Base-by-base conservation (phyloP, 2,888 invertebrate species). In the Linnaemya tessellans region DNA sequence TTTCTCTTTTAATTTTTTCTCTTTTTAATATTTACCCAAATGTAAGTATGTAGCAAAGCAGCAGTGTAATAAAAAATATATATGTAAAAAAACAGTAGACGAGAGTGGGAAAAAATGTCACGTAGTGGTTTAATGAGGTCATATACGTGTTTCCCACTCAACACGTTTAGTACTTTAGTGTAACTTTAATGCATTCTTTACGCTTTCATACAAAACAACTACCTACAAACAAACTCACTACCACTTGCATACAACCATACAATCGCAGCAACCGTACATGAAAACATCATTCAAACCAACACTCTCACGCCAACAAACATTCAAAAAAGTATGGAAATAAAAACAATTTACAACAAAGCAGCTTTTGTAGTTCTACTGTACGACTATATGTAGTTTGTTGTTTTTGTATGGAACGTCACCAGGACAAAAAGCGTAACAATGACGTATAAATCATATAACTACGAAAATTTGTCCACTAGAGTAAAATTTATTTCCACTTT, bases 61-160 rank as follows among this genome's bases (percentile, higher is more conserved):
- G 35, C 11, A 51, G 56, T 60, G 35, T 70, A 43, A 75, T 46
- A 65, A 10, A 49, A 74, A 64, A 30, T 3, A 30, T 3, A 30
- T 30, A 3, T 30, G 30, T 30, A 30, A 60, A 49, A 8, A 51
- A 25, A 54, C 22, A 18, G 49, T 56, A 58, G 49, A 65, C 13
- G 25, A 74, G 68, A 67, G 46, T 68, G 75, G 41, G 49, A 67
- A 80, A 81, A 87, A 86, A 83, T 86, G 86, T 84, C 85, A 87
- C 86, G 86, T 87, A 84, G 86, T 81, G 67, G 75, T 80, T 82
- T 82, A 88, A 87, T 86, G 87, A 86, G 87, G 87, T 88, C 87
- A 86, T 86, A 80, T 86, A 84, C 87, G 86, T 88, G 87, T 86
- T 82, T 71, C 64, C 81, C 81, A 85, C 82, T 85, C 74, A 82